Base-by-base conservation (phyloP, 2,113 vertebrate genomes). In the Casuarius casuarius region DNA sequence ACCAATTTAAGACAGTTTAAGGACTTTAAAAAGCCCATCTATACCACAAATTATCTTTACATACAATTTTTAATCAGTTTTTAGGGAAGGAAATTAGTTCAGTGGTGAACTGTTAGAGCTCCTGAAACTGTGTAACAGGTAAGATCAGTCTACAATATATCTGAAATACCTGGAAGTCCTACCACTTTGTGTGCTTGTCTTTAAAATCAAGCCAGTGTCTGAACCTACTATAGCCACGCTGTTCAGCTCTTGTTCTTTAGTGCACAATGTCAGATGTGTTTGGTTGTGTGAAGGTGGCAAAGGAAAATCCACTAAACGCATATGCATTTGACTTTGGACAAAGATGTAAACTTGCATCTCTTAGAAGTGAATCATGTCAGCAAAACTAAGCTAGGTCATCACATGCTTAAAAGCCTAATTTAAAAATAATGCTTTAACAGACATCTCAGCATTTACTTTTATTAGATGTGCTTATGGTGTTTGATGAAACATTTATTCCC, bases 401-500 rank as follows among this genome's bases (percentile, higher is more conserved):
- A 29, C 33, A 26, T 35, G 87, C 83, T 44, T 84, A 62, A 91
- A 62, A 78, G 38, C 44, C 40, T 84, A 46, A 72, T 76, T 92
- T 65, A 22, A 95, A 92, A 92, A 46, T 79, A 62, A 40, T 76
- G 33, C 51, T 84, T 59, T 75, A 90, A 33, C 68, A 87, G 72
- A 68, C 44, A 61, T 58, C 52, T n/a, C 71, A 61, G 52, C 1
- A 1, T 74, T 93, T 89, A 31, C 40, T 84, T 87, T 76, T 84
- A 70, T 91, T 83, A 66, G 29, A 56, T 63, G 58, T 79, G 13
- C 52, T 81, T 71, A 12, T 0, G 40, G 48, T 49, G 22, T 87
- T 80, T 54, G 84, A 59, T 92, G 86, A 92, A 94, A 84, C 33
- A 31, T 70, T 65, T 91, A 73, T 87, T 95, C 48, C 49, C 66